Evolutionary conservation across 2,113 vertebrate genomes (phyloP), one percentile per base, ranked within the genome.

Genomic region (Dipodomys merriami): DNA sequence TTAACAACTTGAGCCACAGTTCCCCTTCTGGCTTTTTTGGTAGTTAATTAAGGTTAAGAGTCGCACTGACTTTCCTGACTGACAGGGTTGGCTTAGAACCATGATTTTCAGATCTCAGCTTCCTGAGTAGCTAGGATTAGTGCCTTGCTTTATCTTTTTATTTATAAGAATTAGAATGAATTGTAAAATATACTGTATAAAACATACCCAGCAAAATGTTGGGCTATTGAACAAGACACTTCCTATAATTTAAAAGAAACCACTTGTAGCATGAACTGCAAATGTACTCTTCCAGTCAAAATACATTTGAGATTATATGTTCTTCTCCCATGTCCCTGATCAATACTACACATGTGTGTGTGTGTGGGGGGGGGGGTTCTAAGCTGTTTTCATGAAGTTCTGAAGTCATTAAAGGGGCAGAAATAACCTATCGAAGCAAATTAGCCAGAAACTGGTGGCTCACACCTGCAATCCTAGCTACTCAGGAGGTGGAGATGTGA

Each of bases 191-290:
- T 23, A 92, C 92, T 72, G 18, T 67, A 49, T 60, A 72, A 76
- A 44, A 86, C 83, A 93, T 49, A 69, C 29, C 76, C 67, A 86
- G 78, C 73, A 74, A 87, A 91, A 77, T 94, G 83, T 73, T 39
- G 85, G 76, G 71, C 74, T 86, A 83, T 83, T 86, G 0, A 35
- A 84, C 27, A 73, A 0, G 0, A 91, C 7, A 91, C 68, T 86
- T 68, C 80, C 83, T 78, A 65, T 57, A 94, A 62, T 65, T 80
- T 89, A 90, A 53, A n/a, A 84, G 88, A 92, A 94, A 85, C 86
- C 92, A 90, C 77, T 91, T 95, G 83, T 88, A 91, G 88, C 91
- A 89, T 95, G 86, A 96, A 93, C 74, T 77, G 87, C 69, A 88
- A 86, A 94, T 67, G 81, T 35, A 69, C 67, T 96, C 16, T 90